These are phyloP conservation scores for Amblyopsis rosae DNA, from an alignment of 2,113 vertebrate genomes.

Conservation along the genomic window DNA sequence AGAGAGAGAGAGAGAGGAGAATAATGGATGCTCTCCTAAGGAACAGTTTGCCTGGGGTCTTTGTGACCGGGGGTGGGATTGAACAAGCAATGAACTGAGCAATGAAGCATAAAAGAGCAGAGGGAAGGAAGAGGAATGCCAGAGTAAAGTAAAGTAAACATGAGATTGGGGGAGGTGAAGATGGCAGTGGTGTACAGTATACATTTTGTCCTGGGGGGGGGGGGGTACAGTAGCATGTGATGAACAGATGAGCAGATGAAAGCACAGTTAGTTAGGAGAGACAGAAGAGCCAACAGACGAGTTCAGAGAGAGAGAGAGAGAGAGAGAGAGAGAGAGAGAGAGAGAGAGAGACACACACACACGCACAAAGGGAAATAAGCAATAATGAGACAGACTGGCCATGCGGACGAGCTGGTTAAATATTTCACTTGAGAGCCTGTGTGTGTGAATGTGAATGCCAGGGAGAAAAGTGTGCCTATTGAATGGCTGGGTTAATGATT, in stretches of 20 bases:
- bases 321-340: not conserved
- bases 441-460: slow-evolving; percentile 22
- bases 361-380: not conserved
- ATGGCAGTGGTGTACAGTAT: not conserved
- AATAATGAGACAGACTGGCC: not conserved
- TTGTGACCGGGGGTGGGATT: slow-evolving; percentile 11
- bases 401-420: no score
- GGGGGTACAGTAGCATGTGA: slow-evolving; percentile 38
- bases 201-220: slow-evolving; percentile 13
- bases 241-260: slow-evolving; percentile 70
- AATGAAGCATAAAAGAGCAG: slow-evolving; percentile 5
- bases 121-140: not conserved
- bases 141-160: slow-evolving; percentile 5
- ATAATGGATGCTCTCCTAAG: slow-evolving; percentile 60
- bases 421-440: not conserved
- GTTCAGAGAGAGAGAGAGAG: slow-evolving; percentile 37
- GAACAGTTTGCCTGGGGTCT: slow-evolving; percentile 53
- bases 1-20: slow-evolving; percentile 41
- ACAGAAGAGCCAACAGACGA: slow-evolving; percentile 71
- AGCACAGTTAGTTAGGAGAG: slow-evolving; percentile 43
- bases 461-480: slow-evolving; percentile 65
- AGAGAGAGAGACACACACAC: not conserved
- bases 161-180: not conserved
- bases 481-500: slow-evolving; percentile 73
- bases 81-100: slow-evolving; percentile 15